Percentiles rank a stretch among this genome's conserved stretches.
These are phyloP conservation scores for Mayetiola destructor DNA, from an alignment of 2,888 invertebrate genomes.

Conservation along the genomic window DNA sequence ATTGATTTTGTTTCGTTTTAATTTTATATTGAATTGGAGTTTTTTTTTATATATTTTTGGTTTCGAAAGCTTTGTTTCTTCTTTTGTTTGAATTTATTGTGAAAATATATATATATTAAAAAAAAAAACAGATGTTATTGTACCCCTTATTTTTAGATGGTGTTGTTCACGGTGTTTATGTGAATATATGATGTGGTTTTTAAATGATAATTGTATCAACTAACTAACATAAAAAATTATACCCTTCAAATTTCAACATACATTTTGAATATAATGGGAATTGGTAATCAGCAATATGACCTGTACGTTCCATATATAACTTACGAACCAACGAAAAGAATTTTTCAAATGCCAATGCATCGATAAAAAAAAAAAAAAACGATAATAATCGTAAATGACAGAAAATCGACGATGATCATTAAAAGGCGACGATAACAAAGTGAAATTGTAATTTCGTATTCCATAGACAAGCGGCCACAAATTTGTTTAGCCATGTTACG, in stretches of 20 bases:
- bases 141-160: not conserved
- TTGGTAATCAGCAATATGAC: constrained; percentile 22
- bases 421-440: not conserved
- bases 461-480: constrained; percentile 37
- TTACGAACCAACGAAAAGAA: constrained; percentile 4
- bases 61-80: not conserved
- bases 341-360: not conserved
- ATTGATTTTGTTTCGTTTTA: too few relatives aligned
- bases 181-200: not conserved
- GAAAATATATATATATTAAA: too few relatives aligned
- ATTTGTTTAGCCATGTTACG: not conserved
- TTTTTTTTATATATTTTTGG: not conserved
- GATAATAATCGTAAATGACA: not conserved
- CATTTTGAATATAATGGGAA: constrained; percentile 22
- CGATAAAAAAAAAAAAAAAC: not conserved
- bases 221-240: too few relatives aligned
- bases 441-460: constrained; percentile 22
- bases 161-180: constrained; percentile 10
- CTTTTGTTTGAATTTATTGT: not conserved
- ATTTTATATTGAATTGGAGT: too few relatives aligned
- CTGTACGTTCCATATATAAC: constrained; percentile 5
- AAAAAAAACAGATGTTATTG: constrained; percentile 1
- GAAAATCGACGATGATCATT: not conserved
- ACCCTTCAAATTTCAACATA: too few relatives aligned
- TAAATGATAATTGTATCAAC: not conserved